Evolutionary conservation across 2,888 invertebrate species (phyloP).

Genomic region (Galerucella calmariensis): DNA sequence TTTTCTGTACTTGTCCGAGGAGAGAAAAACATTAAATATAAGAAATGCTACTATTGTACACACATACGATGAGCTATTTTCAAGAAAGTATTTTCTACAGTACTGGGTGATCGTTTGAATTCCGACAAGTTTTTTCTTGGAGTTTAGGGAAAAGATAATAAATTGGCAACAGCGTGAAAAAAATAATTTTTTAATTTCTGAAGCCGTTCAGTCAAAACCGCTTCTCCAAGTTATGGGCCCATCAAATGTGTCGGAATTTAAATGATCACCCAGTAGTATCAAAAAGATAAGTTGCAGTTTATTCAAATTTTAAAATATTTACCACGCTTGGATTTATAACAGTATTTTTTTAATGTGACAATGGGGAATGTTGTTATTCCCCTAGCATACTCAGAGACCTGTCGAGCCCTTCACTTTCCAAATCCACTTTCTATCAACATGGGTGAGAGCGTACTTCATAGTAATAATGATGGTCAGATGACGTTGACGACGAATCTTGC

Average conservation of each 20-base stretch:
- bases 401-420: neutral
- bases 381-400: neutral
- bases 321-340: neutral
- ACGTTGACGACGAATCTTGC: slow-evolving; percentile 40
- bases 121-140: too few relatives aligned
- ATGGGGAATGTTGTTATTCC: slow-evolving; percentile 7
- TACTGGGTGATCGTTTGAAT: too few relatives aligned
- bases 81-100: too few relatives aligned
- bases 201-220: too few relatives aligned
- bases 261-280: too few relatives aligned
- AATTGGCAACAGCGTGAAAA: too few relatives aligned
- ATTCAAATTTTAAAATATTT: neutral
- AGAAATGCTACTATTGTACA: neutral
- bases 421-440: slow-evolving; percentile 11
- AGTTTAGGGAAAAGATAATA: too few relatives aligned
- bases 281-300: too few relatives aligned
- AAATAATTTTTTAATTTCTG: too few relatives aligned
- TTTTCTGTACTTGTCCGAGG: slow-evolving; percentile 9
- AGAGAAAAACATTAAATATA: neutral
- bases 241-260: too few relatives aligned
- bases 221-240: too few relatives aligned
- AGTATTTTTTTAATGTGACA: neutral
- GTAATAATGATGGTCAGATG: slow-evolving; percentile 45
- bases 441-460: slow-evolving; percentile 35
- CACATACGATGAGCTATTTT: too few relatives aligned